phyloP scores from a whole-genome alignment of 2,888 invertebrate genomes.

The Cyaniris semiargus region DNA sequence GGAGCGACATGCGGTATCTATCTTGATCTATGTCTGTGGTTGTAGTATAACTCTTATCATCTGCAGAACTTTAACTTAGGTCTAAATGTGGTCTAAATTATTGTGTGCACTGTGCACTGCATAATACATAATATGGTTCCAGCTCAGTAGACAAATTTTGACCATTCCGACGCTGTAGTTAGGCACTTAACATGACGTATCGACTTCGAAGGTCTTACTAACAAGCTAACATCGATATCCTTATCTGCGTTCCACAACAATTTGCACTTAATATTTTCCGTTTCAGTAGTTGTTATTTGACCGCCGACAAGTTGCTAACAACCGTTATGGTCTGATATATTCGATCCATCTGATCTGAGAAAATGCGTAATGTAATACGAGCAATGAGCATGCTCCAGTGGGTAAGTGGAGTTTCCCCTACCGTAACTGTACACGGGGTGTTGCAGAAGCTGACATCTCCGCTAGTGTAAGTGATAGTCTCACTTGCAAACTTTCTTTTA shows the following conservation, averaged over 20 bases:
- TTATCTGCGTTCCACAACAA: neutral
- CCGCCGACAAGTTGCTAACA: slow-evolving; percentile 38
- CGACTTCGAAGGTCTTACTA: neutral
- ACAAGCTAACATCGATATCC: neutral
- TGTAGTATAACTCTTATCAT: neutral
- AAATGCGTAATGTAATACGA: slow-evolving; percentile 42
- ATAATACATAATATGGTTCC: too few species aligned
- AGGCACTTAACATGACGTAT: too few species aligned
- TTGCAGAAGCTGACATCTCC: slow-evolving; percentile 27
- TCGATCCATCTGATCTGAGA: slow-evolving; percentile 41
- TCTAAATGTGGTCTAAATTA: too few species aligned
- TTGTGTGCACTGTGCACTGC: too few species aligned
- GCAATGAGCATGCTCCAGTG: slow-evolving; percentile 40
- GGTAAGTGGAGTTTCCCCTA: slow-evolving; percentile 35
- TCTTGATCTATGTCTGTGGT: too few species aligned
- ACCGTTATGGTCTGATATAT: slow-evolving; percentile 43
- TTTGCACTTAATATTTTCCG: neutral
- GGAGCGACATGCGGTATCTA: too few species aligned
- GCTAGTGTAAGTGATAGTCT: slow-evolving; percentile 9
- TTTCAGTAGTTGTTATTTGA: slow-evolving; percentile 33
- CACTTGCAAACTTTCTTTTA: neutral
- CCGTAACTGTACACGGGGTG: slow-evolving; percentile 16
- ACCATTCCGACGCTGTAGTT: too few species aligned
- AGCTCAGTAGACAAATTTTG: too few species aligned
- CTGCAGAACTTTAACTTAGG: neutral